Evolutionary conservation across 2,113 vertebrate genomes (phyloP), one percentile per base, ranked within the genome.

Genomic region (Peucedramus taeniatus): DNA sequence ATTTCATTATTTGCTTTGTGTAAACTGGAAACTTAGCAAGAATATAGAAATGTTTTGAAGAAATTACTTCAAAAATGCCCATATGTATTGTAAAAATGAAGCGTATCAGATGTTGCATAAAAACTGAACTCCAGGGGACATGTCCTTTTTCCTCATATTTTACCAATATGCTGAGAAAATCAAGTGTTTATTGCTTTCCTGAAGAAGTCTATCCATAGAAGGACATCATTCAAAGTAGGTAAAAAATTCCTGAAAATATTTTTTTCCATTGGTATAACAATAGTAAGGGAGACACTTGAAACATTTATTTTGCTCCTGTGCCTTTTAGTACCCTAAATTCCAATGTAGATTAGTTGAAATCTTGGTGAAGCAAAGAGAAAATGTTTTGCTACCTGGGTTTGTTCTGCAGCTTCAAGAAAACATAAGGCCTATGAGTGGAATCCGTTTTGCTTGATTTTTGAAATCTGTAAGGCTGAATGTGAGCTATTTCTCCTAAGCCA

Each of bases 211-310:
- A 49, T 30, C 39, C 6, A 6, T 17, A 35, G n/a, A 91, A 27
- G 12, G 12, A 35, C 0, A 1, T 20, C 0, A 1, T 26, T 21
- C 20, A 68, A 80, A 77, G 40, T 4, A 50, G 23, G 10, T 45
- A 33, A 78, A 78, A 93, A 70, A 83, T 59, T 66, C n/a, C 23
- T 45, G 45, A 35, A 76, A 61, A 17, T 39, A 15, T 19, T 35
- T 63, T 76, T 63, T 76, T 59, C 12, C 12, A 0, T 54, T 88
- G 11, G 11, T 45, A 37, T 40, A 39, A 18, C 44, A 86, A 8
- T 17, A 39, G 9, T 74, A 59, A 87, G 22, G 30, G 27, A 60
- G 9, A 7, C 27, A 26, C 12, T 22, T 39, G 63, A 47, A 33
- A 64, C 0, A 1, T 53, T 78, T 74, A 4, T 51, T 87, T 81